Evolutionary conservation across 2,797 vertebrate species (phyloP), one percentile per base, ranked within the genome.

Genomic region (Lepidocolaptes lacrymiger): DNA sequence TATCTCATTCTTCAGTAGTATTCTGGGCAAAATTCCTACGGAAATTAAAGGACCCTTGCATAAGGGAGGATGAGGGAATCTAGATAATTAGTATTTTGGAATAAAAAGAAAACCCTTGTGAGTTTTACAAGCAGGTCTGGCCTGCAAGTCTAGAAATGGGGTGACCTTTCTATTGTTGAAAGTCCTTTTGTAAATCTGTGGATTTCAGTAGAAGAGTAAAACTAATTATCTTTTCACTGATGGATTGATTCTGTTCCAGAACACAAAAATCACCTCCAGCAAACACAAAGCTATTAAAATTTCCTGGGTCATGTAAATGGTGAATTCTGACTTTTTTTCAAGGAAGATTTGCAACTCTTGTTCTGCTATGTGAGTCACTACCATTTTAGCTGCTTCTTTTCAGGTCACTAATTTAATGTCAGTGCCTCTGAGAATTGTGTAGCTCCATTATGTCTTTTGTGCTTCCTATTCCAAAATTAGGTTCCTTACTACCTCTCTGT

Each of bases 181-280:
- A 86, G 73, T 85, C 72, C 56, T 92, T 95, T 86, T 80, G 32
- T 78, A 94, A 85, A 74, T 41, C 68, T 43, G 5, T 41, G 44
- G 61, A 78, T 85, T 79, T 89, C 62, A 69, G 14, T 41, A 66
- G 48, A 69, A 81, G 71, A 66, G 44, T 72, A 62, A 88, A 85
- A 41, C 59, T 94, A 92, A 94, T 91, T 92, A 79, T 79, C 82
- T 79, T 95, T 94, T 73, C 37, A 28, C 62, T 52, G 43, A 39
- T 58, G n/a, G 54, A 79, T 56, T 95, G 82, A 84, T 85, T 88
- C 81, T 89, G 44, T 68, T 93, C 54, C 56, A 93, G 79, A 58
- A 84, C 73, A 96, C 79, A 95, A 95, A 84, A 94, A 89, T 68
- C 89, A 77, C 68, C 67, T 95, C 72, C 64, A 91, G 63, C 69